These are phyloP conservation scores for Himalopsyche anomala DNA, from an alignment of 2,888 invertebrate species.

Conservation along the genomic window DNA sequence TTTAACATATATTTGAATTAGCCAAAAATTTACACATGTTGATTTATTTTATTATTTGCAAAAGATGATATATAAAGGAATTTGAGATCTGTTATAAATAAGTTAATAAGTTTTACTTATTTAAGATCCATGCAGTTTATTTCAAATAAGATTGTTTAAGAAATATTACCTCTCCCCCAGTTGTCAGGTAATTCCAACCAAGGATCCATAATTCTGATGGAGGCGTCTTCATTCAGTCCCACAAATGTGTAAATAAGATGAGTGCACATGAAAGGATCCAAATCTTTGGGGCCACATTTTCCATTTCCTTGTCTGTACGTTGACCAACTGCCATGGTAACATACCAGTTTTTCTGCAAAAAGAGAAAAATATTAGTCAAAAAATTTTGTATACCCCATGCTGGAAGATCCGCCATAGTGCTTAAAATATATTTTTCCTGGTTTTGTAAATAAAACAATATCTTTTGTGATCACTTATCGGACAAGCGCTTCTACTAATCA, in stretches of 20 bases:
- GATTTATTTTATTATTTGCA: too few relatives aligned
- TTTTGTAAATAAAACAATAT: too few relatives aligned
- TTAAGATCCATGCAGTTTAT: too few relatives aligned
- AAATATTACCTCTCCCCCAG: constrained; percentile 74
- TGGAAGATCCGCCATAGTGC: not conserved
- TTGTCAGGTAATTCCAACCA: constrained; percentile 81
- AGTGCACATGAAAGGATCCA: constrained; percentile 84
- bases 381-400: not conserved
- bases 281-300: constrained; percentile 80
- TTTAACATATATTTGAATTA: too few relatives aligned
- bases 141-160: too few relatives aligned
- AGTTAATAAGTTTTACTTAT: too few relatives aligned
- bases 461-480: too few relatives aligned
- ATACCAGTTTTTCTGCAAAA: constrained; percentile 69
- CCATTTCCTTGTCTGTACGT: constrained; percentile 81
- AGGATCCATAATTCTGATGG: constrained; percentile 77
- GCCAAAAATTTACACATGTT: too few relatives aligned
- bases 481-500: too few relatives aligned
- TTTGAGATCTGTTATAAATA: too few relatives aligned
- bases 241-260: constrained; percentile 85
- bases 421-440: too few relatives aligned
- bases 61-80: too few relatives aligned
- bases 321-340: constrained; percentile 88
- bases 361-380: not conserved
- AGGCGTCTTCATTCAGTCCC: constrained; percentile 69